Evolutionary conservation across 2,113 vertebrate genomes (phyloP).

Genomic region (Xiphophorus couchianus): DNA sequence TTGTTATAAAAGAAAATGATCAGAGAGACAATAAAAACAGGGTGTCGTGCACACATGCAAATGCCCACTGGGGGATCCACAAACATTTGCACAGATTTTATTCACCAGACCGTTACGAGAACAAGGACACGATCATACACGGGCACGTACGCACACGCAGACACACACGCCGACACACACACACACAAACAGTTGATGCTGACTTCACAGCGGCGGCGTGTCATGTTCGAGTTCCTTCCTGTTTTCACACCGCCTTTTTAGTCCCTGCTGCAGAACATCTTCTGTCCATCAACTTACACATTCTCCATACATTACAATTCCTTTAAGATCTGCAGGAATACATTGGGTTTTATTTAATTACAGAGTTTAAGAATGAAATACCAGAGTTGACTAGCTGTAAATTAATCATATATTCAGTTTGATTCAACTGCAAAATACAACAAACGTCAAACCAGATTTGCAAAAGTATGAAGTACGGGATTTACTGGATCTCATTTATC

Average conservation of each 20-base stretch:
- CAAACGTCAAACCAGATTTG: too few relatives aligned
- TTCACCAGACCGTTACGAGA: conserved; percentile 22
- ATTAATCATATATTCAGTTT: too few relatives aligned
- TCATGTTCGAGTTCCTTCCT: neutral
- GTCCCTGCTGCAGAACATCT: neutral
- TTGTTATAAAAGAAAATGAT: conserved; percentile 14
- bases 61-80: conserved; percentile 36
- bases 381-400: too few relatives aligned
- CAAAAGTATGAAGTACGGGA: too few relatives aligned
- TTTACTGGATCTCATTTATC: too few relatives aligned
- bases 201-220: neutral
- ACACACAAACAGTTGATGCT: neutral
- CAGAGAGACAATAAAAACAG: conserved; percentile 6
- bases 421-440: too few relatives aligned
- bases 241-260: neutral
- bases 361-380: too few relatives aligned
- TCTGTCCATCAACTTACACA: neutral
- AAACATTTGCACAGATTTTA: conserved; percentile 12
- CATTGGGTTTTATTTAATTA: too few relatives aligned
- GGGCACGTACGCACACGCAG: neutral
- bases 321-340: neutral
- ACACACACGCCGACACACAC: conserved; percentile 1
- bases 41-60: conserved; percentile 59
- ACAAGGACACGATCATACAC: conserved; percentile 11
- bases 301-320: neutral